These are phyloP conservation scores for Clanis bilineata DNA, from an alignment of 2,888 invertebrate species.

Conservation along the genomic window DNA sequence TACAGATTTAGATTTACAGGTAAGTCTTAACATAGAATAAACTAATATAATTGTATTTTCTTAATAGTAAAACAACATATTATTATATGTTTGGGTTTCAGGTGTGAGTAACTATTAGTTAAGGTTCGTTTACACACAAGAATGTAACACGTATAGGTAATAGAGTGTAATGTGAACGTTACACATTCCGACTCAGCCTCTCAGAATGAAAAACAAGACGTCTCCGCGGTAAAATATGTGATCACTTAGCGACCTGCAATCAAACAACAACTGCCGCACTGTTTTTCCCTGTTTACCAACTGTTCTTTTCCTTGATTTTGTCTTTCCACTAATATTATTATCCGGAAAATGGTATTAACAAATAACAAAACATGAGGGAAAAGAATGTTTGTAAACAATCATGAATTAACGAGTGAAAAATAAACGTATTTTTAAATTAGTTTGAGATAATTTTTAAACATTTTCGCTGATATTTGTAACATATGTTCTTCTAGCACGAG, in stretches of 20 bases:
- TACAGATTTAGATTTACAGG: too few species aligned
- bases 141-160: slow-evolving; percentile 4
- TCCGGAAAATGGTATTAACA: neutral
- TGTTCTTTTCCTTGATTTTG: slow-evolving; percentile 9
- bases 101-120: neutral
- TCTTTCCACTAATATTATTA: slow-evolving; percentile 1
- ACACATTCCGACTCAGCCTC: slow-evolving; percentile 15
- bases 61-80: too few species aligned
- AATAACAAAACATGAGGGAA: neutral
- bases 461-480: neutral
- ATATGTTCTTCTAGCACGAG: too few species aligned
- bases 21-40: too few species aligned
- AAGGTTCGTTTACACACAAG: neutral
- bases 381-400: neutral
- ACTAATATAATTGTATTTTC: too few species aligned
- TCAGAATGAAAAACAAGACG: slow-evolving; percentile 63
- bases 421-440: neutral
- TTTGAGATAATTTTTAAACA: neutral
- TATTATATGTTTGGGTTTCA: too few species aligned
- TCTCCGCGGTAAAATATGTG: slow-evolving; percentile 72
- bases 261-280: slow-evolving; percentile 63
- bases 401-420: too few species aligned
- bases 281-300: slow-evolving; percentile 40
- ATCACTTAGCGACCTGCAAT: slow-evolving; percentile 80
- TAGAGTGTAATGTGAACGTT: neutral